Evolutionary conservation across 2,888 invertebrate species (phyloP).

Genomic region (Cryptus armator): DNA sequence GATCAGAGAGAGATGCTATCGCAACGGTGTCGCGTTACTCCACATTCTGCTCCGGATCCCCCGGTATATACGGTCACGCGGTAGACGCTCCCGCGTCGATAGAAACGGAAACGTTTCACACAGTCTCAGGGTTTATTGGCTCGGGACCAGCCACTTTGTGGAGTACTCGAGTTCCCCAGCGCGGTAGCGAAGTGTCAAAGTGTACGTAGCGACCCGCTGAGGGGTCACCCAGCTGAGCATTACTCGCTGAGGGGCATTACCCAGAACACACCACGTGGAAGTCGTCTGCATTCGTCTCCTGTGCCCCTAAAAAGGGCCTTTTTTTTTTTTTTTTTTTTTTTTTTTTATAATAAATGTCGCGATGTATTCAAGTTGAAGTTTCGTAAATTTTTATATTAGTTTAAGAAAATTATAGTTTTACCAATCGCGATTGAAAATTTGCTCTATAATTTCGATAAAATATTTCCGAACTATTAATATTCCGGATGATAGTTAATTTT

Average conservation of each 20-base stretch:
- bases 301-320: too few relatives aligned
- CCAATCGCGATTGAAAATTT: constrained; percentile 9
- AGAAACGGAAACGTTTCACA: constrained; percentile 48
- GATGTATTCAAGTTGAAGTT: too few relatives aligned
- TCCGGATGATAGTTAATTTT: not conserved
- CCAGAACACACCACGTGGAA: too few relatives aligned
- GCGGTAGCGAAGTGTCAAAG: constrained; percentile 5
- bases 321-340: too few relatives aligned
- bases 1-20: constrained; percentile 56
- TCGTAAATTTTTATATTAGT: constrained; percentile 3
- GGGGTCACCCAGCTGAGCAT: too few relatives aligned
- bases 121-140: constrained; percentile 16
- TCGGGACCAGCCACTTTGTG: constrained; percentile 30
- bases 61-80: constrained; percentile 21
- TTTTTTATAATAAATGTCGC: too few relatives aligned
- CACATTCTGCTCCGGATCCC: constrained; percentile 37
- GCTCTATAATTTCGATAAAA: constrained; percentile 14
- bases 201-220: constrained; percentile 21
- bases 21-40: constrained; percentile 61
- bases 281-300: too few relatives aligned
- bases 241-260: too few relatives aligned
- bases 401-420: not conserved
- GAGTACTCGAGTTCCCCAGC: constrained; percentile 36
- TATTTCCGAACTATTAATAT: not conserved
- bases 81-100: constrained; percentile 32